Evolutionary conservation across 2,888 invertebrate genomes (phyloP).

Genomic region (Rhamnusium bicolor): DNA sequence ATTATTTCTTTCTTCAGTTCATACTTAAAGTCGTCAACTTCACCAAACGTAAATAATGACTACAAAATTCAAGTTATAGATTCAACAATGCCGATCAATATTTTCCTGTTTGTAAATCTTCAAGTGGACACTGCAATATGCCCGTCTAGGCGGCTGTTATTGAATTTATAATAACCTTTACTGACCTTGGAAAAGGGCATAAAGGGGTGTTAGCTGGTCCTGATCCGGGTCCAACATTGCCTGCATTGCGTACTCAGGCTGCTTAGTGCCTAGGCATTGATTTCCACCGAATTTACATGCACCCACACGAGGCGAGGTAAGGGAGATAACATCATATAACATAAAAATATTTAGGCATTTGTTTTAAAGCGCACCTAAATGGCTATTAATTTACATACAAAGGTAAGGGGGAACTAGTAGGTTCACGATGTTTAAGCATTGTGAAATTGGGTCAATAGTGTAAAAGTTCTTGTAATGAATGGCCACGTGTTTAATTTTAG

Average conservation of each 20-base stretch:
- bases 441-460: not conserved
- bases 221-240: constrained; percentile 53
- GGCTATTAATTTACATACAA: not conserved
- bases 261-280: constrained; percentile 48
- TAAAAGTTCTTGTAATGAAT: not conserved
- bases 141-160: constrained; percentile 37
- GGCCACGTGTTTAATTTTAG: not conserved
- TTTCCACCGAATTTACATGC: constrained; percentile 46
- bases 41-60: not conserved
- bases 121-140: not conserved
- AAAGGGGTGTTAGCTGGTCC: constrained; percentile 48
- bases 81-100: constrained; percentile 1
- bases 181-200: constrained; percentile 55
- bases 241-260: constrained; percentile 58
- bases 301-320: not conserved
- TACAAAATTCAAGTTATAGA: not conserved
- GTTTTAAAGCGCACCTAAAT: constrained; percentile 12
- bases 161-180: constrained; percentile 55
- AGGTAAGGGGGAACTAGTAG: not conserved
- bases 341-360: constrained; percentile 21
- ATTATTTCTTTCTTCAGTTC: not conserved
- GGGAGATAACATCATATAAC: constrained; percentile 16
- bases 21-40: not conserved
- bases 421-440: not conserved
- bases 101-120: constrained; percentile 1